Percentiles rank a stretch among this genome's conserved stretches.
Conservation (phyloP, 2,797 vertebrate species). For the Smutsia gigantea region DNA sequence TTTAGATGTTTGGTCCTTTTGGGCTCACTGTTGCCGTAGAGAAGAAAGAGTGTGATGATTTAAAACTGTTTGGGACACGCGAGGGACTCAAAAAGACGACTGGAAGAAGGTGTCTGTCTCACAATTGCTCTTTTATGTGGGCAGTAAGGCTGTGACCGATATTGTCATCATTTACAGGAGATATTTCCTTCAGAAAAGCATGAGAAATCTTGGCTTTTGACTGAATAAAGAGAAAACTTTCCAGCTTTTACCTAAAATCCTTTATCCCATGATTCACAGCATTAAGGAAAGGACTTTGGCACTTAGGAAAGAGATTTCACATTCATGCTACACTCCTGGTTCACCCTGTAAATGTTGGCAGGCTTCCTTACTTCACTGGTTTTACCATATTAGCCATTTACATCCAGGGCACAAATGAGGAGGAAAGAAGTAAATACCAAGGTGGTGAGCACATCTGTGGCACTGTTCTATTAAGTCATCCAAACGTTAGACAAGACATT, state of each 20-base stretch:
- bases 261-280: slow-evolving; percentile 14
- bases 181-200: slow-evolving; percentile 54
- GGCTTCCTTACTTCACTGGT: background rate
- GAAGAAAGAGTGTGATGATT: slow-evolving; percentile 67
- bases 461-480: background rate
- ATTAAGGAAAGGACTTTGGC: background rate
- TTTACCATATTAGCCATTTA: background rate
- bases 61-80: slow-evolving; percentile 40
- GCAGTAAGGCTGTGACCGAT: slow-evolving; percentile 61
- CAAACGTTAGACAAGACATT: background rate
- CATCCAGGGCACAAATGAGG: background rate
- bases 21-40: slow-evolving; percentile 23
- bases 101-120: slow-evolving; percentile 54
- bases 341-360: background rate
- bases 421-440: background rate
- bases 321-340: background rate
- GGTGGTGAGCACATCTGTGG: background rate
- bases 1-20: slow-evolving; percentile 68
- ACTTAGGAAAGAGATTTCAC: background rate
- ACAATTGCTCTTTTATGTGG: slow-evolving; percentile 56
- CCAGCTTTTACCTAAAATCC: background rate
- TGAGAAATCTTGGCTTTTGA: slow-evolving; percentile 26
- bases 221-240: slow-evolving; percentile 55
- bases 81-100: background rate
- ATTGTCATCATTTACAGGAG: slow-evolving; percentile 67